Base-by-base conservation (phyloP, 1,140 invertebrate genomes). In the Heterodera carotae region DNA sequence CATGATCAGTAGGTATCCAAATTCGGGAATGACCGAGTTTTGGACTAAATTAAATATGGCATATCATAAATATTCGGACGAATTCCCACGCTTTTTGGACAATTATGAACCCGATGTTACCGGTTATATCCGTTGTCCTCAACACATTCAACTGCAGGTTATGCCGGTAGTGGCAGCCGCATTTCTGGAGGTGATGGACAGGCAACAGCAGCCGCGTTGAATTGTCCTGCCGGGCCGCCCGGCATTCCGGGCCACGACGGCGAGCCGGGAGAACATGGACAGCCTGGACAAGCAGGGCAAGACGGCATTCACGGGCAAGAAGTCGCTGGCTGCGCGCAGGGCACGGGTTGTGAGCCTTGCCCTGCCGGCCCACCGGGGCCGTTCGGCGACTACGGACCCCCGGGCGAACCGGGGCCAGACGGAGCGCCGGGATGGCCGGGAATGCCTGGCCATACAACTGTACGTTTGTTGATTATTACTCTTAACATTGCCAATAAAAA, bases 361-460 rank as follows among this genome's bases (percentile, higher is more conserved):
- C 76, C 76, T 39, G 74, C 82, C 43, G 82, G 83, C 12, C 27
- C 71, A 8, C 34, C 76, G 29, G 83, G 83, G 69, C 48, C 53
- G 4, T 36, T 67, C 67, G 83, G 80, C 56, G 36, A 33, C 64
- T 59, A 71, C 22, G 82, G 81, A 70, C 36, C 68, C 15, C 62
- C 73, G 12, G 83, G 83, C 43, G 64, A 72, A 4, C 48, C 64
- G 25, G 82, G 82, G 60, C 39, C 22, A 36, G 36, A 76, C 70
- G 76, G 84, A 82, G 7, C 76, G 66, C 81, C 83, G 73, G 83
- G 83, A 7, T 66, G 76, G 12, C 76, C 77, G 78, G 80, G 25
- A 76, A 83, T 59, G 67, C 31, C 48, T 67, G 59, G 6, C 34
- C 56, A 18, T 4, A 56, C 18, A 56, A 22, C 4, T 22, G 48